Evolutionary conservation across 2,113 vertebrate species (phyloP), one percentile per base, ranked within the genome.

Genomic region (Paracanthobrama guichenoti): DNA sequence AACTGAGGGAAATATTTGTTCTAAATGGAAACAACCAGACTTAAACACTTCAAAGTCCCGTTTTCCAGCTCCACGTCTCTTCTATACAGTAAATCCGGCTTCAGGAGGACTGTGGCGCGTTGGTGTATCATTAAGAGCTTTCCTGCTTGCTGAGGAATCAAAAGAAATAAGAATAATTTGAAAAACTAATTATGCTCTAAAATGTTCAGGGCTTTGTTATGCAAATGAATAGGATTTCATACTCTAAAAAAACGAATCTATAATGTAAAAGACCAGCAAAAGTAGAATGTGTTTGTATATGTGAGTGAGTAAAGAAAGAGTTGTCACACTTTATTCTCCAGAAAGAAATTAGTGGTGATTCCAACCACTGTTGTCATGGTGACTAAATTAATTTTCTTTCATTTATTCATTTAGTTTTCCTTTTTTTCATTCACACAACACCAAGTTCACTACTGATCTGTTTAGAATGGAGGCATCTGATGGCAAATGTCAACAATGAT

Each of bases 141-240:
- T 31, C 50, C 64, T n/a, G 50, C 44, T 13, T 46, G 26, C 53
- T 79, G 75, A 31, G 75, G 67, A 79, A 84, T 57, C 62, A 62
- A 60, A 72, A 84, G 2, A 24, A 77, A 79, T 28, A 39, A 71
- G 20, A 44, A 60, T 50, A 53, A 78, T 82, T 86, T 66, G 59
- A 79, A 86, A 53, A 44, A 10, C 74, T 24, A 84, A 86, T 86
- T 39, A 31, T 24, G 48, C 10, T 57, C 28, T 64, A 75, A 64
- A 79, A 24, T 74, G 75, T 57, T 57, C 53, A 44, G 28, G n/a
- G 75, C 62, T 28, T 46, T 9, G 2, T 55, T 83, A 50, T n/a
- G 28, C 35, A 18, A n/a, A 64, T 24, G 0, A 57, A 66, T 46
- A 50, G 53, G 48, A 8, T 31, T 74, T 31, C 18, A 9, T 75